Evolutionary conservation across 2,113 vertebrate genomes (phyloP).

Genomic region (Penelope pileata): DNA sequence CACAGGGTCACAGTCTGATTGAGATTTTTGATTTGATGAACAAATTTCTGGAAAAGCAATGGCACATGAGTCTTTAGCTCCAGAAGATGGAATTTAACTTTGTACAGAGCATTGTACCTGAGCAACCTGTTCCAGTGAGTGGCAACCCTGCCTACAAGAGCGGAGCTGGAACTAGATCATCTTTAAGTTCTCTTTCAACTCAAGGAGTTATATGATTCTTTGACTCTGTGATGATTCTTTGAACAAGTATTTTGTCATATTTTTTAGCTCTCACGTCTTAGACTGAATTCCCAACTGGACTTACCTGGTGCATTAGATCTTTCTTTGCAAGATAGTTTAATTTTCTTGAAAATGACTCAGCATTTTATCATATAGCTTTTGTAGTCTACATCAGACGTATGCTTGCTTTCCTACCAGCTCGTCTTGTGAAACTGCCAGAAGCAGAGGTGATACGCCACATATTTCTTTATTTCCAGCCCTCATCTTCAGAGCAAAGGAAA

Average conservation of each 20-base stretch:
- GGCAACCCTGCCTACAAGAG: no score
- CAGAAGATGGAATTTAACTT: not conserved
- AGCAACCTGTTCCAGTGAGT: no score
- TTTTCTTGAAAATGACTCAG: not conserved
- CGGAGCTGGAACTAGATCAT: no score
- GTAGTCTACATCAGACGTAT: not conserved
- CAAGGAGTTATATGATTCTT: no score
- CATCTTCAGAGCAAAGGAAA: not conserved
- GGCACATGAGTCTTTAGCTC: not conserved
- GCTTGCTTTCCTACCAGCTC: not conserved
- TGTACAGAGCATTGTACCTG: not conserved
- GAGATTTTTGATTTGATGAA: not conserved
- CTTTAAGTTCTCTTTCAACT: no score
- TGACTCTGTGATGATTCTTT: no score
- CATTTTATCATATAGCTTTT: not conserved
- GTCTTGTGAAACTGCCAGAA: not conserved
- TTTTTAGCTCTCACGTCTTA: not conserved
- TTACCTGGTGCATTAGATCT: not conserved
- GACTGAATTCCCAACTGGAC: not conserved
- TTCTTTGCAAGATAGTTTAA: not conserved
- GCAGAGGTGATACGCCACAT: not conserved
- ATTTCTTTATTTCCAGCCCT: not conserved
- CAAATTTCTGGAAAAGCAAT: not conserved
- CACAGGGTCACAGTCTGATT: not conserved
- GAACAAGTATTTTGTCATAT: no score